Base-by-base conservation (phyloP, 2,888 invertebrate genomes). In the Exocentrus adspersus region DNA sequence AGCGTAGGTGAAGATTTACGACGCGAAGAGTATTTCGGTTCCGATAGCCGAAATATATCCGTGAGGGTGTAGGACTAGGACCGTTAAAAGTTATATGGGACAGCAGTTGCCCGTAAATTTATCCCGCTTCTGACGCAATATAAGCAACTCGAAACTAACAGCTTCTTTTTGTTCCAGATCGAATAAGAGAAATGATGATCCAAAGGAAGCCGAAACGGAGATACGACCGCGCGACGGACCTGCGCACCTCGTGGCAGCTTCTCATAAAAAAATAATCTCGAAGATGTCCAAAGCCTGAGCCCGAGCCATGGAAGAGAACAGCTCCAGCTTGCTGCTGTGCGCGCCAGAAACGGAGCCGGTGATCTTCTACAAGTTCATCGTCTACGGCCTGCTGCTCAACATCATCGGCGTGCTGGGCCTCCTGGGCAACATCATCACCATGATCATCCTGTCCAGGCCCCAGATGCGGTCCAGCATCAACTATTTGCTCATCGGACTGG, bases 401-500 rank as follows among this genome's bases (percentile, higher is more conserved):
- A 82, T 89, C 50, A 89, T 96, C 75, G 93, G 93, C 62, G 82
- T 92, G 20, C 90, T 92, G 76, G 97, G 97, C 4, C 88, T 97
- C 67, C 86, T 95, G 45, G 97, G 97, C 69, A 97, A 97, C 84
- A 87, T 93, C 62, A 91, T 97, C 60, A 91, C 96, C 41, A 93
- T 95, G 87, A 90, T 96, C 65, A 95, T 97, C 74, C 86, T 97
- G 54, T 93, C 94, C 62, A 88, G 95, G 59, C 95, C 96, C 19
- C 93, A 97, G 83, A 97, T 98, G 97, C 90, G 94, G 77, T 95
- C 95, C 63, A 96, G 97, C 79, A 95, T 97, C 79, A 97, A 97
- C 84, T 94, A 95, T 82, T 88, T 97, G 78, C 87, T 98, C 65
- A 93, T 95, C 70, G 97, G 96, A 3, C 87, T 98, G 74, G 97